Evolutionary conservation across 2,888 invertebrate species (phyloP).

Genomic region (Diarsia dahlii): DNA sequence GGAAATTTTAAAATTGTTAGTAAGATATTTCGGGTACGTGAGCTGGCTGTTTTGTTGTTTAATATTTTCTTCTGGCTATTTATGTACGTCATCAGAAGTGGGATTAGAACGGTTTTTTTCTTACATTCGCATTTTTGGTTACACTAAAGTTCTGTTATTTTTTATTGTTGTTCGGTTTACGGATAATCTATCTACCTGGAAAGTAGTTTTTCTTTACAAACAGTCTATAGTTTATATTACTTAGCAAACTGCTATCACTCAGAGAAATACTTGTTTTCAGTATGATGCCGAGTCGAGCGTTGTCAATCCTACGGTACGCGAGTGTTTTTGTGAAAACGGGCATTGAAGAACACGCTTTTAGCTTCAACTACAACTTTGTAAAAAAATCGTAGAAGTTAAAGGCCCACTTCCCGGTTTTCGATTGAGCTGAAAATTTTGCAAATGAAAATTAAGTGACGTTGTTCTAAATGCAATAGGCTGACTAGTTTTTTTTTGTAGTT

Average conservation of each 20-base stretch:
- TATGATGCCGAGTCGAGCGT: not conserved
- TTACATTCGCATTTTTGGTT: not conserved
- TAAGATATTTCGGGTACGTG: not conserved
- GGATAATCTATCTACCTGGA: not conserved
- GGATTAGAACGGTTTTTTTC: not conserved
- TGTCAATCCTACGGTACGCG: not conserved
- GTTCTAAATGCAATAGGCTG: too few species aligned
- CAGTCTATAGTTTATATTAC: not conserved
- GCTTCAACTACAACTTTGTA: too few species aligned
- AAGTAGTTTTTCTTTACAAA: not conserved
- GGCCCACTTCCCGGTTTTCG: too few species aligned
- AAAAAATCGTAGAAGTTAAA: too few species aligned
- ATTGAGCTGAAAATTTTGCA: too few species aligned
- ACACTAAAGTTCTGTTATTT: too few species aligned
- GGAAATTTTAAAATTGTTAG: conserved; percentile 15
- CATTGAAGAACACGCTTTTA: too few species aligned
- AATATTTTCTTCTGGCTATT: not conserved
- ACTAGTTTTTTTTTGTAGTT: too few species aligned
- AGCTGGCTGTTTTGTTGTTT: not conserved
- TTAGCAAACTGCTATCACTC: not conserved
- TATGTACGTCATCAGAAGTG: not conserved
- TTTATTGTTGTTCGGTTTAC: not conserved
- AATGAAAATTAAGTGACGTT: too few species aligned
- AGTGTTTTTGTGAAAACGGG: too few species aligned
- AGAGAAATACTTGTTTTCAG: not conserved